A percentile compares a stretch with the other conserved stretches of the same genome.
phyloP scores from a whole-genome alignment of 2,797 vertebrate species.

The Neosalanx taihuensis region DNA sequence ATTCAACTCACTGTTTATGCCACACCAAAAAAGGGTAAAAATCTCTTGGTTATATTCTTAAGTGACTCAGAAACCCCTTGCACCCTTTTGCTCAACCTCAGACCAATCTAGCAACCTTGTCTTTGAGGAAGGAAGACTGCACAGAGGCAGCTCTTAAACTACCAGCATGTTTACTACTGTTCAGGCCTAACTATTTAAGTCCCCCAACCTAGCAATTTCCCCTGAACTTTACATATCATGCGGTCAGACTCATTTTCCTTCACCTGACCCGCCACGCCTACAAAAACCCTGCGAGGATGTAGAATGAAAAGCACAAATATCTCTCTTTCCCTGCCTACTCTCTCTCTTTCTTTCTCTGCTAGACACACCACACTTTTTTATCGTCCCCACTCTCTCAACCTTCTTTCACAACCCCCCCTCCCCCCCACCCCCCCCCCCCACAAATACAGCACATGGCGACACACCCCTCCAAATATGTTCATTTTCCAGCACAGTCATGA shows the following conservation, averaged over 20 bases:
- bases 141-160: constrained; percentile 52
- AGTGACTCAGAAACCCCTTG: constrained; percentile 5
- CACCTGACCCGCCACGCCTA: constrained; percentile 67
- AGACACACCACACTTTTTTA: neutral
- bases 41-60: constrained; percentile 10
- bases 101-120: constrained; percentile 29
- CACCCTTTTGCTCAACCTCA: constrained; percentile 45
- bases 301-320: constrained; percentile 13
- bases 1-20: constrained; percentile 10
- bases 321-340: neutral
- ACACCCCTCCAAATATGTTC: constrained; percentile 10
- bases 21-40: neutral
- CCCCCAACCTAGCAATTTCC: constrained; percentile 68
- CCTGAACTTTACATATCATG: constrained; percentile 65
- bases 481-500: constrained; percentile 1
- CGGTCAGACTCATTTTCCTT: constrained; percentile 63
- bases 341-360: neutral
- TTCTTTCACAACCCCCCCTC: neutral
- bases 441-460: neutral
- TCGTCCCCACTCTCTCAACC: neutral
- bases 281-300: constrained; percentile 35
- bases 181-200: constrained; percentile 65
- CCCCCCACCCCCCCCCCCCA: neutral
- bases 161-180: constrained; percentile 66
- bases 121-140: constrained; percentile 40